A percentile compares a stretch with the other conserved stretches of the same genome.
phyloP scores from a whole-genome alignment of 2,113 vertebrate genomes.

The Willisornis vidua region DNA sequence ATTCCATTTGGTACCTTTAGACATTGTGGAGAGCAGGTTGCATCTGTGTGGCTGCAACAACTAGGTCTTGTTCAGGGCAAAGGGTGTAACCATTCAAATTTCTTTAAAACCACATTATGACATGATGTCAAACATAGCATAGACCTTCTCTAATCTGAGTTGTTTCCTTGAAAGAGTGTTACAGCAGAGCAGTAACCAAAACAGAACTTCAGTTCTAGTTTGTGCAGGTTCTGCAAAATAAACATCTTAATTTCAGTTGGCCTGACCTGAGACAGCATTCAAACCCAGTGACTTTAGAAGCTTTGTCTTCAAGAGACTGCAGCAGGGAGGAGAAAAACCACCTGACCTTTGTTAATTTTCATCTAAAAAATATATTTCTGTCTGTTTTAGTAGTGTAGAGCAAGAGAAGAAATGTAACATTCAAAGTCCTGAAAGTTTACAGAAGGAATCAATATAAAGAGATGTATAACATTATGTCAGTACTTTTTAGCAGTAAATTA shows the following conservation, averaged over 20 bases:
- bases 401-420: not conserved
- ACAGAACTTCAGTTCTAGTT: not conserved
- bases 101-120: not conserved
- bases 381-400: not conserved
- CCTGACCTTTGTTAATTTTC: not conserved
- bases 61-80: not conserved
- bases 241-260: not conserved
- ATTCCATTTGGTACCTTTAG: not conserved
- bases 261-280: not conserved
- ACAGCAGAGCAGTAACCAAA: not conserved
- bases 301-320: not conserved
- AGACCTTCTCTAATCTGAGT: not conserved
- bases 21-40: not conserved
- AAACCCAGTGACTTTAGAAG: not conserved
- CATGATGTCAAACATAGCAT: rapidly evolving
- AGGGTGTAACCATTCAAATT: not conserved
- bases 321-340: not conserved
- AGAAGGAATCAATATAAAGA: not conserved
- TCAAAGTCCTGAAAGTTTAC: not conserved
- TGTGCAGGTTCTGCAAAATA: not conserved
- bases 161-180: not conserved
- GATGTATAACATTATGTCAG: not conserved
- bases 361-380: not conserved
- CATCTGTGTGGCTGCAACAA: not conserved
- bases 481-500: not conserved